These are phyloP conservation scores for Scarus forsteni DNA, from an alignment of 2,797 vertebrate species.

Conservation along the genomic window DNA sequence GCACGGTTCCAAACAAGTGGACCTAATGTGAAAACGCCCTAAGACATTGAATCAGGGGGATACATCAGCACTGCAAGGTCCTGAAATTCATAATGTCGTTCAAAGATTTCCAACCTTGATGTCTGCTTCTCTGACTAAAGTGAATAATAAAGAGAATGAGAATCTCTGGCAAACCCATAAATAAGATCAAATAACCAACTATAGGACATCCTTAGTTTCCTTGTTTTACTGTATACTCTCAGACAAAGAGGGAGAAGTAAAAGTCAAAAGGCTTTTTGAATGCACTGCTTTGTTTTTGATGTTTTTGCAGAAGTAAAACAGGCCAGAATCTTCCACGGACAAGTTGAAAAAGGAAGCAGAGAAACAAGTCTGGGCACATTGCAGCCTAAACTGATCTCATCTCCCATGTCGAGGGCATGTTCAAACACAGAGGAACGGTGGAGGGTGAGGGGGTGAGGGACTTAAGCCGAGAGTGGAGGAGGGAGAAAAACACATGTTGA, in stretches of 20 bases:
- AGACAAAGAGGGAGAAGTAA: constrained; percentile 36
- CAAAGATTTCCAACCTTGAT: background rate
- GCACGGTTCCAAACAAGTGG: too few species aligned
- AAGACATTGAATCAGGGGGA: too few species aligned
- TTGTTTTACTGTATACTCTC: background rate
- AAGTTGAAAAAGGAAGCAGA: constrained; percentile 44
- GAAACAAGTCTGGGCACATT: constrained; percentile 66
- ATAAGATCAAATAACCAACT: background rate
- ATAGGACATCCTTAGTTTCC: constrained; percentile 18
- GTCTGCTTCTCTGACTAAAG: background rate
- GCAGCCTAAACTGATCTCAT: constrained; percentile 31
- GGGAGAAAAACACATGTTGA: constrained; percentile 8
- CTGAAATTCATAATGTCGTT: background rate
- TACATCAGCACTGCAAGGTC: too few species aligned
- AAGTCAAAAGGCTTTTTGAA: constrained; percentile 4
- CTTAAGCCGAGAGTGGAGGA: background rate
- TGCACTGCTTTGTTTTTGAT: background rate
- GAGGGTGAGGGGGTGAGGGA: constrained; percentile 16
- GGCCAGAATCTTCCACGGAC: background rate
- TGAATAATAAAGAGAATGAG: background rate
- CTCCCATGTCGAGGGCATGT: background rate
- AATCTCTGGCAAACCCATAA: background rate
- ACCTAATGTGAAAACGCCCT: too few species aligned
- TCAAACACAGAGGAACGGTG: background rate
- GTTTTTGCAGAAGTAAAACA: constrained; percentile 62